Percentiles rank a stretch among this genome's conserved stretches.
These are phyloP conservation scores for Xestia c-nigrum DNA, from an alignment of 2,888 invertebrate genomes.

Conservation along the genomic window DNA sequence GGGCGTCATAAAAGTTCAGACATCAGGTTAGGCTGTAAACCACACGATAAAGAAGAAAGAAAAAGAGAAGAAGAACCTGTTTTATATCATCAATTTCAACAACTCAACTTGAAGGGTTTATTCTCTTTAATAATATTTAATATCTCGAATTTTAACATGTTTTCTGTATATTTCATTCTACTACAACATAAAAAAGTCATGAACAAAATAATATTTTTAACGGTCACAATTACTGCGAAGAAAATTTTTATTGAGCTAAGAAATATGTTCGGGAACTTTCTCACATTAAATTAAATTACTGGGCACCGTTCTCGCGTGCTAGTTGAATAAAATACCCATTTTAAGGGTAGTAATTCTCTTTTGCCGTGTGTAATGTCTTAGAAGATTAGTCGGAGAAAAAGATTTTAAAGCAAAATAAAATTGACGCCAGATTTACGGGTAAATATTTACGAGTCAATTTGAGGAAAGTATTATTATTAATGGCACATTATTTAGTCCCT, in stretches of 20 bases:
- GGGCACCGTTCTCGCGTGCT: slow-evolving; percentile 36
- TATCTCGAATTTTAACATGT: neutral
- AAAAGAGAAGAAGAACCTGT: neutral
- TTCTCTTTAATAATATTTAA: neutral
- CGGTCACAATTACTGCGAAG: slow-evolving; percentile 27
- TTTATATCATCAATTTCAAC: neutral
- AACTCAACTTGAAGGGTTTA: neutral
- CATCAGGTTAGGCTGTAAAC: too few species aligned
- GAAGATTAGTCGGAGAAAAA: slow-evolving; percentile 38
- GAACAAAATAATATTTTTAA: slow-evolving; percentile 34
- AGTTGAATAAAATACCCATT: slow-evolving; percentile 62
- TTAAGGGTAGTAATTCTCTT: slow-evolving; percentile 44
- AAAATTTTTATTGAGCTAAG: slow-evolving; percentile 47
- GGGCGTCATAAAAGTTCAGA: too few species aligned
- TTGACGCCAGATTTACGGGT: slow-evolving; percentile 5
- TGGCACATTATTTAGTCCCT: slow-evolving; percentile 7
- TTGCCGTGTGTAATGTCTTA: slow-evolving; percentile 46
- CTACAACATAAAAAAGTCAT: neutral
- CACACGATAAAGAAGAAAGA: too few species aligned
- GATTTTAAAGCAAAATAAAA: slow-evolving; percentile 22
- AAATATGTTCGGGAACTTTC: slow-evolving; percentile 44
- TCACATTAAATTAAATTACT: slow-evolving; percentile 55
- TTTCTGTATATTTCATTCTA: neutral
- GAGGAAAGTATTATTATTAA: neutral
- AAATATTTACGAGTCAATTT: slow-evolving; percentile 19